Evolutionary conservation across 2,888 invertebrate species (phyloP).

Genomic region (Leptinotarsa peninsularis): DNA sequence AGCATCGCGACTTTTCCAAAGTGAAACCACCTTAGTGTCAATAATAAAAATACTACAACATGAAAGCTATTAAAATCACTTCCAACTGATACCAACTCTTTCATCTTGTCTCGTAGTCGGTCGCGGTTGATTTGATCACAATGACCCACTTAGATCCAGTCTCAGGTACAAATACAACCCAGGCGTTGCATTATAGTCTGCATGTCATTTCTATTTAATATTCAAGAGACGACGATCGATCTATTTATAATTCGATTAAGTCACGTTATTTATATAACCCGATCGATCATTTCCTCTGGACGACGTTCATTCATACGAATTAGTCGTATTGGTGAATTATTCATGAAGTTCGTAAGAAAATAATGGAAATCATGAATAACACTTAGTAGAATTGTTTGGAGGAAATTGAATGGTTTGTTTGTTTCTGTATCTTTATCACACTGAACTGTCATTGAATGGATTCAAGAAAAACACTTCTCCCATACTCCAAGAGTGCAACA

Average conservation of each 20-base stretch:
- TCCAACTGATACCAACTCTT: not conserved
- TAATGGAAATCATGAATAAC: not conserved
- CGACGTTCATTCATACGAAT: conserved; percentile 9
- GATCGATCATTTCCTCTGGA: not conserved
- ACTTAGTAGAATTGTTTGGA: not conserved
- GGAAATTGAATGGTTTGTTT: not conserved
- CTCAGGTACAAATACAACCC: not conserved
- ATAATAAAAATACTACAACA: too few species aligned
- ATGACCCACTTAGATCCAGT: not conserved
- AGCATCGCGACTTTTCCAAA: too few species aligned
- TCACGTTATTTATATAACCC: conserved; percentile 14
- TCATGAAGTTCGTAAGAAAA: not conserved
- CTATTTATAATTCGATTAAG: conserved; percentile 11
- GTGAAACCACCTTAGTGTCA: too few species aligned
- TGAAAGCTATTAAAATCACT: not conserved
- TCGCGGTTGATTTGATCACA: not conserved
- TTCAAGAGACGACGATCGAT: conserved; percentile 7
- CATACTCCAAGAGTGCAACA: too few species aligned
- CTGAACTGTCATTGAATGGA: too few species aligned
- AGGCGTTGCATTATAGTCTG: not conserved
- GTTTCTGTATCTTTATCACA: not conserved
- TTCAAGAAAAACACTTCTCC: too few species aligned
- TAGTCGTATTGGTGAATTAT: not conserved
- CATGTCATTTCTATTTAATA: not conserved
- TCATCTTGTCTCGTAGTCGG: too few species aligned